Evolutionary conservation across 2,888 invertebrate genomes (phyloP), one percentile per base, ranked within the genome.

Genomic region (Standfussiana lucernea): DNA sequence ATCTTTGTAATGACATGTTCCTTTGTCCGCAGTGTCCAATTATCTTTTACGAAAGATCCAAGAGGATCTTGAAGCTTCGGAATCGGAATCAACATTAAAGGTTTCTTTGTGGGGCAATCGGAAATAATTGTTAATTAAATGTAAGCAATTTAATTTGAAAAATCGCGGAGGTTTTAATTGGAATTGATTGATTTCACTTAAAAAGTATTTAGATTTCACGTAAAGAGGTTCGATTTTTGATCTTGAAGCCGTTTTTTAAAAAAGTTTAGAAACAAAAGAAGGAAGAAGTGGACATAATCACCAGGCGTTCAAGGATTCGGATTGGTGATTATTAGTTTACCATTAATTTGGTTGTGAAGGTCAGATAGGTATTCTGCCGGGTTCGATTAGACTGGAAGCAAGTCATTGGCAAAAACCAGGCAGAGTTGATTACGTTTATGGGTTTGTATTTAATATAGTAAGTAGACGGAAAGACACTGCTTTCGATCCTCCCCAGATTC

Each of bases 1-100:
- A 84, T 88, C 86, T 86, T 80, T 72, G 35, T 88, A 88, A 88
- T 79, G 86, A 83, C 85, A 87, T 79, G 85, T 84, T 82, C 79
- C 83, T 89, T 89, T 90, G 85, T 83, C 83, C 80, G 77, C 66
- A 66, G 59, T 72, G 79, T 73, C 86, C 89, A 89, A 90, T 89
- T 89, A 89, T 90, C 61, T 76, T 75, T 82, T 62, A 69, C 35
- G 64, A 67, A 79, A 75, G 64, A 69, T 75, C 75, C 75, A 73
- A 75, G 77, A 76, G 76, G 72, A 69, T 78, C 64, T 75, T 8
- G 32, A 67, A 47, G 67, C 68, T 75, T 71, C 53, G 64, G 21
- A 68, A 75, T 83, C 64, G 72, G 35, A 64, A 73, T 82, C 77
- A 78, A 85, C 53, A 82, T 81, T 64, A 84, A 84, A 73, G 65